A percentile compares a stretch with the other conserved stretches of the same genome.
phyloP scores from a whole-genome alignment of 2,113 vertebrate species.

The Corythaeola cristata region DNA sequence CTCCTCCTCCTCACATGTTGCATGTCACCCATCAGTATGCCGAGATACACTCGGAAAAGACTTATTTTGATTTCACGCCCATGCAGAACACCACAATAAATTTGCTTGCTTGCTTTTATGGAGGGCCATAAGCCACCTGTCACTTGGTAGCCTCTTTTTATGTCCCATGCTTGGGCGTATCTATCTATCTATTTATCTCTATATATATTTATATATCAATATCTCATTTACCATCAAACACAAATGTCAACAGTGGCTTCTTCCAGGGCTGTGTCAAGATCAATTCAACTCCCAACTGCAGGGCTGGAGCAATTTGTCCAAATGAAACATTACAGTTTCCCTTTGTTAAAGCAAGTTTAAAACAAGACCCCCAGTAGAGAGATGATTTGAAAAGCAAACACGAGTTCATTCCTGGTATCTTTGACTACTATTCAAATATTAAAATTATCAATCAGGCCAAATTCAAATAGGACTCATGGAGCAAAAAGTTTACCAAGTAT shows the following conservation, averaged over 20 bases:
- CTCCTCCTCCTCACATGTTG: neutral
- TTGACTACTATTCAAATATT: constrained; percentile 2
- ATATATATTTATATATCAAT: too few relatives aligned
- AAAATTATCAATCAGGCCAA: neutral
- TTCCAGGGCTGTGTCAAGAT: constrained; percentile 20
- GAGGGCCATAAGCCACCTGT: neutral
- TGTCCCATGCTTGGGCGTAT: neutral
- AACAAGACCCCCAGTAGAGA: neutral
- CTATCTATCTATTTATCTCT: too few relatives aligned
- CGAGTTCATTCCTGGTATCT: neutral
- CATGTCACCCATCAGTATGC: neutral
- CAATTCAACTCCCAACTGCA: neutral
- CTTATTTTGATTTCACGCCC: neutral
- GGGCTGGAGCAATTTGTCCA: neutral
- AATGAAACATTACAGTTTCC: neutral
- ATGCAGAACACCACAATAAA: neutral
- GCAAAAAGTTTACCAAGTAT: neutral
- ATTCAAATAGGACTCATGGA: neutral
- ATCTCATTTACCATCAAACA: constrained; percentile 35
- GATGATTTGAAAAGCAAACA: constrained; percentile 13
- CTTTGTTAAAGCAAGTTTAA: neutral
- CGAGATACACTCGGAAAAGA: neutral
- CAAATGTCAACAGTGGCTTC: constrained; percentile 32
- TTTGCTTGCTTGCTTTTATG: neutral
- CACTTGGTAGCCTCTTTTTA: neutral